Evolutionary conservation across 92 coral and sea anemone species (phyloP), one percentile per base, ranked within the genome.

Genomic region (Umimayanthus chanpuru): DNA sequence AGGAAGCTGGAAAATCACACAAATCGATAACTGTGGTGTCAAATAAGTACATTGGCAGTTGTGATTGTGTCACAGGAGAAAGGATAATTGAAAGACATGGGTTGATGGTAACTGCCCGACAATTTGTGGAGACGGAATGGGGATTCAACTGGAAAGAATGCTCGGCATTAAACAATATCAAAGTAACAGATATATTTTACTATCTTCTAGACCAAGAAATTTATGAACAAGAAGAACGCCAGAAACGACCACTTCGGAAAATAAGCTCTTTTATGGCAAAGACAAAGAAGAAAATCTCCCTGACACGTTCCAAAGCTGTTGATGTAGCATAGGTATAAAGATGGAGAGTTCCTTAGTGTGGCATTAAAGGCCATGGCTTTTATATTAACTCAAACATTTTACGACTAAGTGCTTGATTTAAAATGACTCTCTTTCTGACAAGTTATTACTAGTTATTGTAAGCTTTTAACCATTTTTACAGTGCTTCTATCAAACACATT

Each of bases 151-250:
- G 97, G 95, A 68, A 88, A 2, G 92, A 78, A 6, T 74, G 90
- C 3, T 94, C 97, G 18, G 97, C 97, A 4, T 92, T 91, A 76
- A 73, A 58, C 14, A 93, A 89, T 77, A 71, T 40, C 40, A 91
- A 86, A 50, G 95, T 94, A 0, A 92, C 89, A 26, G 95, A 86
- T 7, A 87, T 88, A 26, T 94, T 94, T 61, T 49, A 78, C 28
- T 85, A 80, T 70, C 82, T 90, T 73, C 74, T 94, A 78, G 89
- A 88, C 16, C 88, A 90, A 30, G 79, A 61, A 61, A 61, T 61
- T 61, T 21, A 61, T 21, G 25, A 20, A 61, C 68, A 8, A 61
- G 68, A 61, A 61, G 26, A 61, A 61, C 68, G 18, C 58, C 18
- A 3, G 21, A 61, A 61, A 23, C 68, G 68, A 5, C 25, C 68